Percentiles rank a stretch among this genome's conserved stretches.
These are phyloP conservation scores for Drosophila nigromelanica DNA, from an alignment of 1,140 invertebrate genomes.

Conservation along the genomic window DNA sequence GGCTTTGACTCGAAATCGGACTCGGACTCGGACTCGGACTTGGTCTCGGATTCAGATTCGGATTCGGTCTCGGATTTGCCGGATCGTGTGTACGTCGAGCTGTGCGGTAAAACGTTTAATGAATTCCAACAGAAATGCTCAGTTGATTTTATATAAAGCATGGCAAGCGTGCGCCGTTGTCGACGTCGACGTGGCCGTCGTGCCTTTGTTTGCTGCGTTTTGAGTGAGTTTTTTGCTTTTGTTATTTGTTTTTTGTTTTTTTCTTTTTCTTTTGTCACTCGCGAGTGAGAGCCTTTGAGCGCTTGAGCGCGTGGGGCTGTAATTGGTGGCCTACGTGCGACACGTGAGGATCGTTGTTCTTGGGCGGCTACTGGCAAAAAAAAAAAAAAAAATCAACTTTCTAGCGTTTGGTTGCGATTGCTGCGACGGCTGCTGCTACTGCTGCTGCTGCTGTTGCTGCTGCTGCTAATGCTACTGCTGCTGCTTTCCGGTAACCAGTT, in stretches of 20 bases:
- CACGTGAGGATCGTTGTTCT: slow-evolving; percentile 70
- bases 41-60: slow-evolving; percentile 6
- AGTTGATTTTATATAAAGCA: slow-evolving; percentile 84
- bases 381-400: slow-evolving; percentile 55
- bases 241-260: slow-evolving; percentile 11
- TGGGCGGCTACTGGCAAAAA: slow-evolving; percentile 22
- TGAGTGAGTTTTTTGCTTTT: slow-evolving; percentile 62
- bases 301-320: slow-evolving; percentile 12
- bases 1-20: slow-evolving; percentile 1
- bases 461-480: background rate
- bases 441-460: slow-evolving; percentile 12
- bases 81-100: slow-evolving; percentile 58
- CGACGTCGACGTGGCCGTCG: slow-evolving; percentile 45
- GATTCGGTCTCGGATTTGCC: slow-evolving; percentile 19
- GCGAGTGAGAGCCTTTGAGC: slow-evolving; percentile 23
- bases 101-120: slow-evolving; percentile 83
- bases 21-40: slow-evolving; percentile 17
- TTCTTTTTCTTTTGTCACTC: slow-evolving; percentile 14
- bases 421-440: background rate
- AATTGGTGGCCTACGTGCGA: slow-evolving; percentile 63
- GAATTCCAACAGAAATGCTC: slow-evolving; percentile 83
- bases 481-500: slow-evolving; percentile 68
- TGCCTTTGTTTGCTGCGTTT: slow-evolving; percentile 65
- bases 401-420: slow-evolving; percentile 33
- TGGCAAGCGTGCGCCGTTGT: slow-evolving; percentile 56